Evolutionary conservation across 2,888 invertebrate genomes (phyloP), one percentile per base, ranked within the genome.

Genomic region (Clitarchus hookeri): DNA sequence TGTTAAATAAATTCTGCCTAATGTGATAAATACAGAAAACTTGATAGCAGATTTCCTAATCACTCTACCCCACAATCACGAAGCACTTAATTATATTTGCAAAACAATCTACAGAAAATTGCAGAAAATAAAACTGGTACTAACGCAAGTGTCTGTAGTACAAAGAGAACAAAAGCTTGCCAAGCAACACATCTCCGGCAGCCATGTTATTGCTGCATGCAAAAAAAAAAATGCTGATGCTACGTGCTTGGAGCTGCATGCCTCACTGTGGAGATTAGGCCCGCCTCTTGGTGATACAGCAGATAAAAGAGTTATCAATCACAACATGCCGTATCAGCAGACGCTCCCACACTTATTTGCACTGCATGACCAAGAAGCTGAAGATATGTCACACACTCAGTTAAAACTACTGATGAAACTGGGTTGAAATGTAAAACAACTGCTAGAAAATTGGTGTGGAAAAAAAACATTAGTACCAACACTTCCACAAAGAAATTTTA

Each of bases 91-190:
- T 48, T 16, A 48, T 48, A 11, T 1, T 48, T 48, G 48, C 16
- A 48, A 48, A 65, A 23, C n/a, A 65, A 6, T 23, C 48, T 13
- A 48, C 48, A 48, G 23, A n/a, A n/a, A 2, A 65, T 19, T 65
- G 65, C 23, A 65, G 13, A 65, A 19, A n/a, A 65, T 6, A 65
- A 65, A 65, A 65, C 23, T n/a, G 65, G n/a, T 65, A 65, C 65
- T 65, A 65, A 65, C 65, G 65, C 65, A 65, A 65, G 65, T 65
- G 65, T 65, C 65, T 65, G 65, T 65, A n/a, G 16, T 65, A 65
- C 65, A 65, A n/a, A 16, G 65, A 16, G 65, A 23, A n/a, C 65
- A 65, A 65, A 19, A 65, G 23, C 16, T 65, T 65, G 65, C 12
- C 65, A n/a, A 65, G 65, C 65, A 65, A 23, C 19, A 65, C 65